Conservation (phyloP, 2,888 invertebrate genomes). For the Drosophila hawaiiensis region DNA sequence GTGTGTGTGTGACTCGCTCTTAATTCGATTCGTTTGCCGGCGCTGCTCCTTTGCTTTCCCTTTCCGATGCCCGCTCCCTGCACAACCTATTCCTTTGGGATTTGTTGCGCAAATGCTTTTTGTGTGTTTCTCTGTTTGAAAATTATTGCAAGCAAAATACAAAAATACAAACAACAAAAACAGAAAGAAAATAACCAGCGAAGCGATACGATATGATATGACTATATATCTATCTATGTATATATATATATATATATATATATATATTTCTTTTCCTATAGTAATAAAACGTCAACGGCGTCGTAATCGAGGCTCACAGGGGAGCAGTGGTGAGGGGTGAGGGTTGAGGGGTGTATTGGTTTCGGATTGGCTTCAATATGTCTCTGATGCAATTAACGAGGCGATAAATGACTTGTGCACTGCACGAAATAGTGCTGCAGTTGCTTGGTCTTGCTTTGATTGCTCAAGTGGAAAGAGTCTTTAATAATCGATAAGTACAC, state of each 20-base stretch:
- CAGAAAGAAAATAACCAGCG: constrained; percentile 21
- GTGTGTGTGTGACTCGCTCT: constrained; percentile 66
- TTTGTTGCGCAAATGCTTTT: constrained; percentile 80
- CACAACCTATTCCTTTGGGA: constrained; percentile 45
- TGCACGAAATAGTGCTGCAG: background rate
- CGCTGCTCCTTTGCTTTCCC: constrained; percentile 56
- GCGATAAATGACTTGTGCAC: constrained; percentile 63
- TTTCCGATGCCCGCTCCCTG: constrained; percentile 11
- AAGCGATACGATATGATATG: constrained; percentile 27
- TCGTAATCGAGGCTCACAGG: constrained; percentile 17
- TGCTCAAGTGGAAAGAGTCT: background rate
- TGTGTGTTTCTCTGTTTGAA: constrained; percentile 79
- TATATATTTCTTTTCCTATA: constrained; percentile 5
- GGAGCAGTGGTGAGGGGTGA: background rate
- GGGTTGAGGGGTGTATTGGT: constrained; percentile 8
- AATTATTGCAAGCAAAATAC: constrained; percentile 74
- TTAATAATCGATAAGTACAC: constrained; percentile 5
- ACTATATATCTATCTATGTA: background rate
- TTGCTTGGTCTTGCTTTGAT: background rate
- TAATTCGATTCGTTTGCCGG: constrained; percentile 85
- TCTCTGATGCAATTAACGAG: constrained; percentile 70
- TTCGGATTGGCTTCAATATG: constrained; percentile 44
- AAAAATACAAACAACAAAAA: constrained; percentile 33
- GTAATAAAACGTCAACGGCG: constrained; percentile 21
- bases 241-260: background rate